Conservation (phyloP, 2,113 vertebrate genomes). For the Columba janthina region DNA sequence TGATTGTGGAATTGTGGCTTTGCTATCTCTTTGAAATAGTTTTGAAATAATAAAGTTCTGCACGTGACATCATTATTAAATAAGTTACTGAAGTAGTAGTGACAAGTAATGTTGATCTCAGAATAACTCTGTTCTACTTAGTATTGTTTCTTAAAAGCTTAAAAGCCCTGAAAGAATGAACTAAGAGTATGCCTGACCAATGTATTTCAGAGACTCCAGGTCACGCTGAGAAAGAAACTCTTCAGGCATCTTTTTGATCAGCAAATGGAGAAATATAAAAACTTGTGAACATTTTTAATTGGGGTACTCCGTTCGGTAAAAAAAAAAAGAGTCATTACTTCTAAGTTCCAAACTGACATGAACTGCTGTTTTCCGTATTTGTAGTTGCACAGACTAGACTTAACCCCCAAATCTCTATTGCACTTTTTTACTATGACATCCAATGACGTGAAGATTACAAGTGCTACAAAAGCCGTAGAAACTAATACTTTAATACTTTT, state of each 20-base stretch:
- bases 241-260: neutral
- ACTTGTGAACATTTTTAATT: neutral
- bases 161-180: neutral
- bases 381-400: neutral
- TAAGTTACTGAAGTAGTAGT: neutral
- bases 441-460: neutral
- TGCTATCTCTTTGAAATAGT: neutral
- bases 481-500: neutral
- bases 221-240: neutral
- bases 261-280: neutral
- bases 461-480: neutral
- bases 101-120: neutral
- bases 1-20: constrained; percentile 25
- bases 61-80: neutral
- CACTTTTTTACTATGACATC: neutral
- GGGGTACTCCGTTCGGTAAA: neutral
- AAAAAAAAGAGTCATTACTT: neutral
- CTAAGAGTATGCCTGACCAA: neutral
- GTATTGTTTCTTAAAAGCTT: neutral
- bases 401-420: neutral
- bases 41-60: constrained; percentile 33
- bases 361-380: neutral
- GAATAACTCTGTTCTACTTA: neutral
- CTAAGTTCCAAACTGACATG: neutral
- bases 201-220: neutral